Conservation (phyloP, 1,140 invertebrate genomes). For the Drosophila repletoides region DNA sequence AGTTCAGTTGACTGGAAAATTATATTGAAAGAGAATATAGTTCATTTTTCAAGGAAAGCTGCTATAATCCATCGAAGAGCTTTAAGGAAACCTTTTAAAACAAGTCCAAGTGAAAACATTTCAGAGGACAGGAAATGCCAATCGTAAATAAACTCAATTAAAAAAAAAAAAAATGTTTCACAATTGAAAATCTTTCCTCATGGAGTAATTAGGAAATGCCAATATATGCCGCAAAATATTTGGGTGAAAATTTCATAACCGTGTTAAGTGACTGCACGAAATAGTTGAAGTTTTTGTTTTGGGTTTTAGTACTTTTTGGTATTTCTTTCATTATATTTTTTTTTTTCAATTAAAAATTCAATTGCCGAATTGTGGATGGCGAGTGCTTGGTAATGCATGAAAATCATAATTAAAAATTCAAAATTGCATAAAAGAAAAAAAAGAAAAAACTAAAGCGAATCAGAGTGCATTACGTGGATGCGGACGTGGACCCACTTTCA, state of each 20-base stretch:
- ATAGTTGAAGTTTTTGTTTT: too few relatives aligned
- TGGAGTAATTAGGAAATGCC: conserved; percentile 18
- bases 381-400: conserved; percentile 48
- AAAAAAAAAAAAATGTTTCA: neutral
- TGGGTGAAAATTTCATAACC: conserved; percentile 39
- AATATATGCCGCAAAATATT: neutral
- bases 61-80: too few relatives aligned
- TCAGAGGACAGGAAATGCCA: neutral
- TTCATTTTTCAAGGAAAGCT: too few relatives aligned
- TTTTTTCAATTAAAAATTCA: conserved; percentile 55
- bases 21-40: too few relatives aligned
- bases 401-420: conserved; percentile 61
- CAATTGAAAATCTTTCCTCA: neutral
- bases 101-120: too few relatives aligned
- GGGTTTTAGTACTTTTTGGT: conserved; percentile 18
- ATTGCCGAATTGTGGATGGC: conserved; percentile 49
- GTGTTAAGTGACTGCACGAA: conserved; percentile 35
- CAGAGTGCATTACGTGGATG: conserved; percentile 42
- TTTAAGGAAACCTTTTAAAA: too few relatives aligned
- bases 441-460: conserved; percentile 54
- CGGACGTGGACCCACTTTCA: conserved; percentile 70
- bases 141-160: neutral
- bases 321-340: conserved; percentile 33
- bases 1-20: too few relatives aligned
- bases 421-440: conserved; percentile 39